Base-by-base conservation (phyloP, 1,140 invertebrate species). In the Anastatus disparis region DNA sequence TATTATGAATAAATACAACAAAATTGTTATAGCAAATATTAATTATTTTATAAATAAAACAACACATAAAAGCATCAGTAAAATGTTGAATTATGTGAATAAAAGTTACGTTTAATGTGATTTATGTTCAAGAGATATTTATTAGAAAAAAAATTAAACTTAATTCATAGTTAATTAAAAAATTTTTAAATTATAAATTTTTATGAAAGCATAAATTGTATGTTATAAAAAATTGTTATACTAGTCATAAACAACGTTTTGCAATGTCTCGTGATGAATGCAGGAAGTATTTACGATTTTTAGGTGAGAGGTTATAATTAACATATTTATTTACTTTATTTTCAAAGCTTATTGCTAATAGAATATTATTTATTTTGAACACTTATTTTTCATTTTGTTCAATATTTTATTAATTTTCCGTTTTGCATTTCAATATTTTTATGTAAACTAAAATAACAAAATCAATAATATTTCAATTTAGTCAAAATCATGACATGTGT, bases 231-330 rank as follows among this genome's bases (percentile, higher is more conserved):
- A 35, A 35, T n/a, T n/a, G n/a, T n/a, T n/a, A n/a, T n/a, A n/a
- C 9, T 6, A 52, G 20, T 46, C 44, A 61, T 61, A 29, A 3
- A 62, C 42, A 3, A 2, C 24, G 22, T 65, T 74, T 20, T 31
- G 91, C 94, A 84, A 91, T 94, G 89, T 90, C 89, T 74, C 90
- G 90, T 78, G 94, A 96, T 82, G 94, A 96, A 82, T 96, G 93
- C 83, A 92, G 93, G 82, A 90, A 93, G 82, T 91, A 91, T 86
- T 90, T 97, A 78, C 88, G 95, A 80, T 91, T 91, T 87, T 88
- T 96, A 78, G 93, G 93, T 95, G 89, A 87, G 82, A 55, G n/a
- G 24, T 71, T 64, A 56, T 31, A 59, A 10, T n/a, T 38, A n/a
- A n/a, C n/a, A 15, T 3, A 26, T 26, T 15, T 27, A 15, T 26